Evolutionary conservation across 2,113 vertebrate species (phyloP).

Genomic region (Melierax canorus): DNA sequence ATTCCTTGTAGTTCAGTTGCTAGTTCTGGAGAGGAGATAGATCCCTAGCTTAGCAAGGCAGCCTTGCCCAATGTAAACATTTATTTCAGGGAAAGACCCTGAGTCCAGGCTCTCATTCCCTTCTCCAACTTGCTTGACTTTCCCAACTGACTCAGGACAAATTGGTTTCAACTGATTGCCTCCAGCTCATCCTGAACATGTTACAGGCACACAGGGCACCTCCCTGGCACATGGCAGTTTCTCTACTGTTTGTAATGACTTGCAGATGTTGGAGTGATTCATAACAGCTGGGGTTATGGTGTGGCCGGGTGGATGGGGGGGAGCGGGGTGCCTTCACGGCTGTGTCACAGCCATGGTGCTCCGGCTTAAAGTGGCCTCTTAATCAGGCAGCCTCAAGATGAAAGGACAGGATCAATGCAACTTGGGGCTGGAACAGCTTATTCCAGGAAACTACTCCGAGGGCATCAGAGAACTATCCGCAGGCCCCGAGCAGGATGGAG

Average conservation of each 20-base stretch:
- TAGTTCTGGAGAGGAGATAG: neutral
- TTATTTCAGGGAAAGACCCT: neutral
- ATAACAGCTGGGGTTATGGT: neutral
- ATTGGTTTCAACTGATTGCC: neutral
- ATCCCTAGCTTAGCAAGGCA: neutral
- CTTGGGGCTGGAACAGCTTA: neutral
- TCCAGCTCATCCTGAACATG: fast-evolving
- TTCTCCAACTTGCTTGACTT: neutral
- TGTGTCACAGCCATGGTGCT: neutral
- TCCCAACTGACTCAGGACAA: neutral
- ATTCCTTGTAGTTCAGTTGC: conserved; percentile 52
- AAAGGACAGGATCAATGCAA: neutral
- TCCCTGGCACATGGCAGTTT: neutral
- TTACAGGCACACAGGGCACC: neutral
- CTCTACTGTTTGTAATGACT: neutral
- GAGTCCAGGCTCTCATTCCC: neutral
- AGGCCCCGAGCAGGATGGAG: neutral
- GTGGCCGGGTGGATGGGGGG: neutral
- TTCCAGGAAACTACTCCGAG: neutral
- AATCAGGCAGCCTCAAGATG: neutral
- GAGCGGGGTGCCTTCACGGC: neutral
- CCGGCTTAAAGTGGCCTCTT: neutral
- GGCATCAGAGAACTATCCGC: neutral
- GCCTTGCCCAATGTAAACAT: neutral
- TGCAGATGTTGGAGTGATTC: neutral